Base-by-base conservation (phyloP, 1,140 invertebrate genomes). In the Carposina sasakii region DNA sequence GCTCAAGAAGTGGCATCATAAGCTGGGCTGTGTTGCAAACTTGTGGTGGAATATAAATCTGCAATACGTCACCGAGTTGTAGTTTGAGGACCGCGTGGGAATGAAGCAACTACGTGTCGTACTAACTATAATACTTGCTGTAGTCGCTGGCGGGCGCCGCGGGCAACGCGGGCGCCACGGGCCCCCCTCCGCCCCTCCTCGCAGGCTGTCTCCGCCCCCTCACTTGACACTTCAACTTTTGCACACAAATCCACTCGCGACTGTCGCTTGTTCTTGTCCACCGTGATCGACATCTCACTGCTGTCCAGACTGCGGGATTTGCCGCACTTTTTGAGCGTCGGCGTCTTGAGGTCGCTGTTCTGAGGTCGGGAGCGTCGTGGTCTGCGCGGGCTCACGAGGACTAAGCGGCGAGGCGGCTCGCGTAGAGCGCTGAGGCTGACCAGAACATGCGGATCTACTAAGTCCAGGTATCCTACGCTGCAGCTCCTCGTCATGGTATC, bases 271-370 rank as follows among this genome's bases (percentile, higher is more conserved):
- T 57, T 85, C 74, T 59, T 87, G 57, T 53, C 82, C 48, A 79
- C 50, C 49, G 67, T 86, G 0, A 88, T 84, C 42, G 90, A 89
- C 51, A 92, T 85, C 60, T 95, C 93, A 57, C 91, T 93, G 0
- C 93, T 95, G 71, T 96, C 94, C 9, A 95, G 81, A 67, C 93
- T 94, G 55, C 90, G 91, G 0, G 93, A 94, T 69, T 95, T 95
- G 0, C 93, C 93, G 57, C 91, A 93, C 48, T 91, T 91, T 44
- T 90, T 90, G 5, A 95, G 73, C 53, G 89, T 89, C 0, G 90
- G 75, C 19, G 71, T 75, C 39, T 70, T 76, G 1, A 54, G 40
- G 13, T 36, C 45, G n/a, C 72, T 64, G 10, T 50, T 52, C 5
- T 66, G 75, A 8, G 67, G 59, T 39, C 65, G 63, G 22, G 68